Evolutionary conservation across 2,113 vertebrate species (phyloP).

Genomic region (Rhinolophus sinicus): DNA sequence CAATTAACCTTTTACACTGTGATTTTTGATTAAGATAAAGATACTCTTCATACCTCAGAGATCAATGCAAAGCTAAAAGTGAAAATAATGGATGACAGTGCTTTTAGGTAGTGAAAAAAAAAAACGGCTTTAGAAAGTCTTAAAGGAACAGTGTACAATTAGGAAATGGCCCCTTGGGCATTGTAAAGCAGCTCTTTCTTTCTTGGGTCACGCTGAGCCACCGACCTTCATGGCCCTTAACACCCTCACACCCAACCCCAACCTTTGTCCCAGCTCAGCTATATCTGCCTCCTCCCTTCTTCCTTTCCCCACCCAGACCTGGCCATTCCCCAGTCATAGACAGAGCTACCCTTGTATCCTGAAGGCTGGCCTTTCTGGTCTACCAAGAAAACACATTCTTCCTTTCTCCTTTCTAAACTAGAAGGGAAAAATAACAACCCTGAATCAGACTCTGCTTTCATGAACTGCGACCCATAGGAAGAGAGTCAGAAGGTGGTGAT

Average conservation of each 20-base stretch:
- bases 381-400: slow-evolving; percentile 26
- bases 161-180: background rate
- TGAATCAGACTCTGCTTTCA: slow-evolving; percentile 66
- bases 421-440: slow-evolving; percentile 65
- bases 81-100: background rate
- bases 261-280: background rate
- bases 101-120: background rate
- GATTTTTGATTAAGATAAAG: background rate
- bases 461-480: background rate
- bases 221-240: background rate
- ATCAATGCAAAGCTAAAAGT: background rate
- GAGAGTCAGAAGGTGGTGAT: slow-evolving; percentile 52
- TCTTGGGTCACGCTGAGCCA: background rate
- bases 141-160: background rate
- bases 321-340: background rate
- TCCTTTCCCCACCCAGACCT: background rate
- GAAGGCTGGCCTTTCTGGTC: slow-evolving; percentile 6
- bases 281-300: background rate
- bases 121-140: background rate
- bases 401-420: slow-evolving; percentile 42
- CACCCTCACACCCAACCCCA: background rate
- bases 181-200: background rate
- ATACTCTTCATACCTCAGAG: background rate
- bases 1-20: background rate
- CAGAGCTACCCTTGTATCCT: background rate